phyloP scores from a whole-genome alignment of 2,113 vertebrate species.

The Corydoras sp. region DNA sequence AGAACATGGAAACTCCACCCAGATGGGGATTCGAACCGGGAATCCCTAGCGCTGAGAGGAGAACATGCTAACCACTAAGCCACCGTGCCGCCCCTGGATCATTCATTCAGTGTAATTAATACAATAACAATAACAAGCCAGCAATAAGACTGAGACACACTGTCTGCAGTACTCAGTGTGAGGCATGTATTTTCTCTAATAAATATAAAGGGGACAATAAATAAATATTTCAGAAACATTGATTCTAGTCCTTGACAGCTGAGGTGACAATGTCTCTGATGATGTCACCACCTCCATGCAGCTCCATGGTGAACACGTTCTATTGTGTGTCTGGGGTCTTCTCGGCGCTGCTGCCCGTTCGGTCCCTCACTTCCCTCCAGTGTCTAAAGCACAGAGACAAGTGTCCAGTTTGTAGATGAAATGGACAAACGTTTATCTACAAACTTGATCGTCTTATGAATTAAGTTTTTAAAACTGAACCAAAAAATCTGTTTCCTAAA shows the following conservation, averaged over 20 bases:
- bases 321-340: conserved; percentile 84
- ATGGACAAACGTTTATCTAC: background rate
- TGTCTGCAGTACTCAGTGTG: conserved; percentile 89
- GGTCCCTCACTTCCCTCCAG: conserved; percentile 87
- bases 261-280: conserved; percentile 81
- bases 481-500: too few species aligned
- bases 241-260: conserved; percentile 75
- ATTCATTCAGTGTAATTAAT: background rate
- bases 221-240: background rate
- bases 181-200: conserved; percentile 62
- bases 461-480: too few species aligned
- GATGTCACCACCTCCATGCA: conserved; percentile 73
- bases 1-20: too few species aligned
- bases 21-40: too few species aligned
- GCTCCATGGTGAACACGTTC: conserved; percentile 95
- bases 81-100: too few species aligned
- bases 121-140: conserved; percentile 55
- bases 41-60: too few species aligned
- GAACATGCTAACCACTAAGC: too few species aligned
- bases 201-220: too few species aligned
- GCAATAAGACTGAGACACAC: conserved; percentile 85
- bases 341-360: conserved; percentile 78
- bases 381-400: conserved; percentile 66
- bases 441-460: background rate
- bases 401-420: too few species aligned